These are phyloP conservation scores for Gallinago stenura DNA, from an alignment of 2,797 vertebrate genomes.

Conservation along the genomic window DNA sequence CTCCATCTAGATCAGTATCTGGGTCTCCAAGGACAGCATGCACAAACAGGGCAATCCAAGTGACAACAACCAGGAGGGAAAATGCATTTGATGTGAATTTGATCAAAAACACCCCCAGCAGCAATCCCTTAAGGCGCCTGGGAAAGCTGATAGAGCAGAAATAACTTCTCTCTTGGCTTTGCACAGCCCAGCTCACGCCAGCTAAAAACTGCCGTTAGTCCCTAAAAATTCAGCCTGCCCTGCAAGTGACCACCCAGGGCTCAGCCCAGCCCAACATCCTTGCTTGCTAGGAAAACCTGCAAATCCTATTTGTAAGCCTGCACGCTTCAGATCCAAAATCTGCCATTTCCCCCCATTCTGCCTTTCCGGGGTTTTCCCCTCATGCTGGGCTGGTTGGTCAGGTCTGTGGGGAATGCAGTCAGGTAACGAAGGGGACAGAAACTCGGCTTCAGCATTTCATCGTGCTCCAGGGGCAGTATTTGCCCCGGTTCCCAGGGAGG, in stretches of 20 bases:
- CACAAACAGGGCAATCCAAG: background rate
- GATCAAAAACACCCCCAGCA: background rate
- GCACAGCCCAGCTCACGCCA: background rate
- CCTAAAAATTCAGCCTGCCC: background rate
- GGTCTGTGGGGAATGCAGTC: background rate
- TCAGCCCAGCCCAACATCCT: background rate
- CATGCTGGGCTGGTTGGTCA: background rate
- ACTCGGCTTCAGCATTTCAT: background rate
- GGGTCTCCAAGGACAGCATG: background rate
- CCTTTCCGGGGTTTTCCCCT: background rate
- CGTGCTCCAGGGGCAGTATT: background rate
- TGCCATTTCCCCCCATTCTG: background rate
- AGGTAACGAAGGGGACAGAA: background rate
- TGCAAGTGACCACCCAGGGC: background rate
- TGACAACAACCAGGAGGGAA: background rate
- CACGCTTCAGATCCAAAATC: background rate
- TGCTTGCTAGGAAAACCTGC: background rate
- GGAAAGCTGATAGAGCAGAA: conserved; percentile 36
- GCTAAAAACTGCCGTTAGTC: background rate
- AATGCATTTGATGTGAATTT: background rate
- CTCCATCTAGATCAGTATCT: background rate
- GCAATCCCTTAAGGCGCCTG: background rate
- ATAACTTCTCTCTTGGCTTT: background rate
- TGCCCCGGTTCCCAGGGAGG: background rate
- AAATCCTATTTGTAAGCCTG: background rate